Conservation (phyloP, 2,113 vertebrate genomes). For the Gymnobelideus leadbeateri region DNA sequence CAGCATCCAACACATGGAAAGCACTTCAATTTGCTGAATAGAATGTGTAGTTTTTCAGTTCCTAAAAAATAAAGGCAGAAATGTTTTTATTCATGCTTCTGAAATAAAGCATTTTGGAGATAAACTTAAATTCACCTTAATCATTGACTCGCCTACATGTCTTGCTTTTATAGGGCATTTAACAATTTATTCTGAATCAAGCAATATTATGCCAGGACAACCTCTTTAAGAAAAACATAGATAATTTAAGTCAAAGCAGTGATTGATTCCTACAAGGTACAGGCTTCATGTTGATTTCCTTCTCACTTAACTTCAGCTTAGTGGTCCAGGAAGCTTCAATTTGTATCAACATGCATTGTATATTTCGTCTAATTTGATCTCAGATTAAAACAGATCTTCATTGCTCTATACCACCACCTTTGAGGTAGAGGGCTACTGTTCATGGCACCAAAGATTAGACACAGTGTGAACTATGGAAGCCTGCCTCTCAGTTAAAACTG, state of each 20-base stretch:
- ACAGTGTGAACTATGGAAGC: not conserved
- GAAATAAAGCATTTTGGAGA: not conserved
- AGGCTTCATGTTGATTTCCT: slow-evolving; percentile 1
- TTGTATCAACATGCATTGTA: not conserved
- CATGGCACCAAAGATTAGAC: not conserved
- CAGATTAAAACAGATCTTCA: not conserved
- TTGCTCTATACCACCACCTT: not conserved
- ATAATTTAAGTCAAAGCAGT: not conserved
- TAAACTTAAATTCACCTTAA: not conserved
- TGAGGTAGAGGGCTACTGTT: not conserved
- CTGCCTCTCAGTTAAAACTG: not conserved
- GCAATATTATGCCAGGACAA: not conserved
- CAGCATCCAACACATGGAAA: not conserved
- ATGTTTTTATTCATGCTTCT: not conserved
- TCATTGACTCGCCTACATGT: not conserved
- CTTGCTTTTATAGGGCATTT: not conserved
- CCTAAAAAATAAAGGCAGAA: not conserved
- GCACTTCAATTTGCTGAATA: not conserved
- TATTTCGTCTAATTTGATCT: not conserved
- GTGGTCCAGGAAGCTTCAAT: not conserved
- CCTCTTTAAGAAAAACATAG: not conserved
- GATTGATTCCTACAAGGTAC: not conserved
- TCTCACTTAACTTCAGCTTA: not conserved
- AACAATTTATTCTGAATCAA: not conserved
- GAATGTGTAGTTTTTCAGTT: not conserved